Evolutionary conservation across 2,797 vertebrate species (phyloP), one percentile per base, ranked within the genome.

Genomic region (Lepilemur septentrionalis): DNA sequence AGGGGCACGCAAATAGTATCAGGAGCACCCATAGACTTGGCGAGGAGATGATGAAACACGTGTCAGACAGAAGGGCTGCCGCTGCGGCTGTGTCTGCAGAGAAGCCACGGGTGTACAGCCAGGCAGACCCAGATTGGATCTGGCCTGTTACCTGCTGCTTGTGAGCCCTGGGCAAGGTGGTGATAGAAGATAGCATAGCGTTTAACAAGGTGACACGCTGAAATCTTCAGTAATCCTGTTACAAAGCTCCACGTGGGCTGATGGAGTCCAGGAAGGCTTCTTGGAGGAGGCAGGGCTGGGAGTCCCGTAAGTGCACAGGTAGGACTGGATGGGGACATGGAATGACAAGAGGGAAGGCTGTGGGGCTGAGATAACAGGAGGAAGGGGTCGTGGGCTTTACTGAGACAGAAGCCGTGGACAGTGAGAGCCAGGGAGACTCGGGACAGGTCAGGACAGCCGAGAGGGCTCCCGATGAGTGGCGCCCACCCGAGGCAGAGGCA

Each of bases 401-500:
- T 46, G 73, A 70, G 38, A 20, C 35, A 63, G 55, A 70, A 59
- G 13, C 18, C 0, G 9, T 61, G 4, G 7, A 38, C 30, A n/a
- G 15, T 2, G 5, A 50, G 15, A 22, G 14, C 20, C 15, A 35
- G 15, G 5, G 5, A 89, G 25, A 30, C 4, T 4, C 4, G 0
- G 23, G 43, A 11, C 3, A 55, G 67, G 43, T 63, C 18, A 14
- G 41, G 13, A 11, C 2, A 4, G 25, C 7, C 18, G 4, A 7
- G 12, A 79, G 81, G 50, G 12, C 22, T 46, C 35, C 43, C 63
- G 2, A 35, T n/a, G 7, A 43, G 15, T 12, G 1, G 1, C 7
- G 20, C 17, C 9, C 38, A 17, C 25, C 46, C 25, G 32, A 13
- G 9, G 17, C 23, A 38, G 12, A 75, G 61, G 41, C 59, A 57